phyloP scores from a whole-genome alignment of 2,888 invertebrate genomes.

The Petrolisthes manimaculis region DNA sequence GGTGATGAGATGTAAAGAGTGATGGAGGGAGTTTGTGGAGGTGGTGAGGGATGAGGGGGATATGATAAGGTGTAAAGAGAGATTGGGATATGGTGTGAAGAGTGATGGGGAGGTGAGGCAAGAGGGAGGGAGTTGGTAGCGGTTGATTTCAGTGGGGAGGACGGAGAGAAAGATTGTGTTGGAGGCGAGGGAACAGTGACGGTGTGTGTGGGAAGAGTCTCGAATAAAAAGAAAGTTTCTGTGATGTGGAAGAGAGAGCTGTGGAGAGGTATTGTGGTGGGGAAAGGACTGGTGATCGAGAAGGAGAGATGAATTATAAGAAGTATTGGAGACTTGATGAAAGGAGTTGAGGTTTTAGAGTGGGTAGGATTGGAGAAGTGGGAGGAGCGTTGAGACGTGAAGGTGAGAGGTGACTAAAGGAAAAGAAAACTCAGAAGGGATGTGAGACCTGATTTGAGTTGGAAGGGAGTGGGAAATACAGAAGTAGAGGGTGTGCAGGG shows the following conservation, averaged over 20 bases:
- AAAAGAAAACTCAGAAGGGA: not conserved
- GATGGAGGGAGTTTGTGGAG: not conserved
- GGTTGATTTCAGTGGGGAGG: not conserved
- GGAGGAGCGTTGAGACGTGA: not conserved
- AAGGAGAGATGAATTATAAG: not conserved
- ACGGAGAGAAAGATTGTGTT: not conserved
- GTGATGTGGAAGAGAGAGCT: not conserved
- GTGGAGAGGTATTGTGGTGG: not conserved
- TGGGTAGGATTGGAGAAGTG: not conserved
- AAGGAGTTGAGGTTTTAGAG: not conserved
- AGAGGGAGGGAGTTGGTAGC: not conserved
- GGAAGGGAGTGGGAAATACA: not conserved
- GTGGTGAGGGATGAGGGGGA: not conserved
- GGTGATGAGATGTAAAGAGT: slow-evolving; percentile 14
- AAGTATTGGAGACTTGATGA: not conserved
- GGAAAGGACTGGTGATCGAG: not conserved
- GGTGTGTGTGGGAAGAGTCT: not conserved
- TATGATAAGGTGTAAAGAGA: not conserved
- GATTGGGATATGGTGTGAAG: not conserved
- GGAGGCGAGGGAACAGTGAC: not conserved
- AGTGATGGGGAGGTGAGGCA: not conserved
- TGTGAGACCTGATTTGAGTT: not conserved
- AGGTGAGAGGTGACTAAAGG: not conserved
- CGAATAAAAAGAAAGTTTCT: not conserved
- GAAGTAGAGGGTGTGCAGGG: not conserved